Evolutionary conservation across 2,888 invertebrate species (phyloP).

Genomic region (Lepidonotus clava): DNA sequence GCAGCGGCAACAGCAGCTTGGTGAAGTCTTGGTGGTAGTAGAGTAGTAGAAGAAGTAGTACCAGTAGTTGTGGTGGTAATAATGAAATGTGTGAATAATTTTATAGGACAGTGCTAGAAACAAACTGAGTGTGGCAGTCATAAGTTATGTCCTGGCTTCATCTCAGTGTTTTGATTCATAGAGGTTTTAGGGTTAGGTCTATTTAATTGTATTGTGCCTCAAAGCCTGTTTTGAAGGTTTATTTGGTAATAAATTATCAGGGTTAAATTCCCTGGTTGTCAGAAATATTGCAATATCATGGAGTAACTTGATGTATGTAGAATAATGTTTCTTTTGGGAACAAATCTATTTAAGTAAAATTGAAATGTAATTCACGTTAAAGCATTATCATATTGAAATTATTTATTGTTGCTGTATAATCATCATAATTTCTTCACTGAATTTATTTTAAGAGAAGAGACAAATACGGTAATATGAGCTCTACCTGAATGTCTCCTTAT

Average conservation of each 20-base stretch:
- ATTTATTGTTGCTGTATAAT: too few relatives aligned
- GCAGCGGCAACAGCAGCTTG: slow-evolving; percentile 1
- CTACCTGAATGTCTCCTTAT: too few relatives aligned
- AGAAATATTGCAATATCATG: too few relatives aligned
- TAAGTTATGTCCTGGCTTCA: not conserved
- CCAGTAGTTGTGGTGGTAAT: slow-evolving; percentile 6
- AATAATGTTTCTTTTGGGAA: too few relatives aligned
- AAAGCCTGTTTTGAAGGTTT: not conserved
- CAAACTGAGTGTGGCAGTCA: not conserved
- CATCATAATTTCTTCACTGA: too few relatives aligned
- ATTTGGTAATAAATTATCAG: not conserved
- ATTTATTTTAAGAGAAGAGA: too few relatives aligned
- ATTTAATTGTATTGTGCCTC: not conserved
- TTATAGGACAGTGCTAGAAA: not conserved
- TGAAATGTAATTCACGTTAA: too few relatives aligned
- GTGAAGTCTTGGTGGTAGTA: slow-evolving; percentile 4
- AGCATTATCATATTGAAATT: too few relatives aligned
- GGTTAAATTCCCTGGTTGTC: not conserved
- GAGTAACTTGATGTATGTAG: too few relatives aligned
- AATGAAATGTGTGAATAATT: not conserved
- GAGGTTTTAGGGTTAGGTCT: not conserved
- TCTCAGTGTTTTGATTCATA: not conserved
- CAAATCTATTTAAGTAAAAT: too few relatives aligned
- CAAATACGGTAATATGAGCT: too few relatives aligned
- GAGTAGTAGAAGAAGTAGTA: not conserved